Evolutionary conservation across 2,888 invertebrate genomes (phyloP).

Genomic region (Hypomecis punctinalis): DNA sequence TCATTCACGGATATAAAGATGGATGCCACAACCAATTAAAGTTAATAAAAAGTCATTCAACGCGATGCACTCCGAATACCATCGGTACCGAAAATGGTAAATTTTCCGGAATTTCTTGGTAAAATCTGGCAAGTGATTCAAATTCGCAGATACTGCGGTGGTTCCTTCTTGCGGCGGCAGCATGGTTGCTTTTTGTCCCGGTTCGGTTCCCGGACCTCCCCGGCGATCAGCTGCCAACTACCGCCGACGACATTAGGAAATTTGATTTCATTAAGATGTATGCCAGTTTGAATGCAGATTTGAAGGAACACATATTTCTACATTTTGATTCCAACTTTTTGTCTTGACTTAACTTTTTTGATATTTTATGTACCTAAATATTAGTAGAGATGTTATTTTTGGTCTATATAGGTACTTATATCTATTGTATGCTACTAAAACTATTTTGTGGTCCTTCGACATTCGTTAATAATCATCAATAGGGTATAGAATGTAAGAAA

Average conservation of each 20-base stretch:
- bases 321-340: too few relatives aligned
- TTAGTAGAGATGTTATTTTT: too few relatives aligned
- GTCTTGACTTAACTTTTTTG: too few relatives aligned
- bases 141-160: slow-evolving; percentile 42
- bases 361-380: too few relatives aligned
- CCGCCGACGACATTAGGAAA: slow-evolving; percentile 15
- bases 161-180: slow-evolving; percentile 45
- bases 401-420: too few relatives aligned
- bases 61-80: slow-evolving; percentile 30
- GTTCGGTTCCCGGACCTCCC: slow-evolving; percentile 46
- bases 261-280: slow-evolving; percentile 1
- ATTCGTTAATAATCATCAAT: too few relatives aligned
- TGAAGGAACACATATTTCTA: neutral
- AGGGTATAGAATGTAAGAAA: too few relatives aligned
- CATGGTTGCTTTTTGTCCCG: slow-evolving; percentile 50
- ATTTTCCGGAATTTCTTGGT: slow-evolving; percentile 50
- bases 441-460: too few relatives aligned
- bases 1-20: slow-evolving; percentile 40
- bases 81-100: slow-evolving; percentile 45
- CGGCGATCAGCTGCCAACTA: slow-evolving; percentile 27
- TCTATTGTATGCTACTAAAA: too few relatives aligned
- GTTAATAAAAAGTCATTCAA: slow-evolving; percentile 23
- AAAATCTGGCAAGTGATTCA: slow-evolving; percentile 41
- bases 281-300: neutral
- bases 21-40: slow-evolving; percentile 39